Conservation (phyloP, 1,140 invertebrate species). For the Andricus grossulariae region DNA sequence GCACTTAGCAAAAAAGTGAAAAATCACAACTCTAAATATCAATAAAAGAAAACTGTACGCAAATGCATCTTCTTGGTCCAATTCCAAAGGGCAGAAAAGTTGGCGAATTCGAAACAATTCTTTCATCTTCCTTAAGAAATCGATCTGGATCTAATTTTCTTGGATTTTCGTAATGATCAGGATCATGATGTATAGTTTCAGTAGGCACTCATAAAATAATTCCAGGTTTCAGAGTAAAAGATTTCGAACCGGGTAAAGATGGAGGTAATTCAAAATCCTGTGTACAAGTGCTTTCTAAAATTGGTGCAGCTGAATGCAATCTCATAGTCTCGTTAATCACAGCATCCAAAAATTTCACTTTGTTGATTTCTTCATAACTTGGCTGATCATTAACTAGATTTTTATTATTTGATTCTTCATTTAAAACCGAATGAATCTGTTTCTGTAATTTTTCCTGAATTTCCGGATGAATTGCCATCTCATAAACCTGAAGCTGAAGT, state of each 20-base stretch:
- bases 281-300: slow-evolving; percentile 74
- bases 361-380: slow-evolving; percentile 71
- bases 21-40: slow-evolving; percentile 59
- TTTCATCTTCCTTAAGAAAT: slow-evolving; percentile 66
- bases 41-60: slow-evolving; percentile 48
- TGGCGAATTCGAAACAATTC: slow-evolving; percentile 43
- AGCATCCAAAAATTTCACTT: slow-evolving; percentile 76
- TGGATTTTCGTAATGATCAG: slow-evolving; percentile 76
- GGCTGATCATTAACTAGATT: too few relatives aligned
- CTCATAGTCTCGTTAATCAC: slow-evolving; percentile 78
- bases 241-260: slow-evolving; percentile 60
- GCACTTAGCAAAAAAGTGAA: slow-evolving; percentile 59
- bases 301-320: slow-evolving; percentile 71
- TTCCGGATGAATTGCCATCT: too few relatives aligned
- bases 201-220: slow-evolving; percentile 64
- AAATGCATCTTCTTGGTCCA: slow-evolving; percentile 49
- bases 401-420: too few relatives aligned
- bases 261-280: slow-evolving; percentile 54
- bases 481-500: too few relatives aligned
- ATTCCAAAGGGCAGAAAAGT: slow-evolving; percentile 44
- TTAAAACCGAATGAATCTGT: too few relatives aligned
- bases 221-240: slow-evolving; percentile 68
- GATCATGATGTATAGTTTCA: slow-evolving; percentile 74
- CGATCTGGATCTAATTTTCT: slow-evolving; percentile 76
- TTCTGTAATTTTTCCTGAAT: too few relatives aligned